phyloP scores from a whole-genome alignment of 2,797 vertebrate species.

The Crenuchus spilurus region DNA sequence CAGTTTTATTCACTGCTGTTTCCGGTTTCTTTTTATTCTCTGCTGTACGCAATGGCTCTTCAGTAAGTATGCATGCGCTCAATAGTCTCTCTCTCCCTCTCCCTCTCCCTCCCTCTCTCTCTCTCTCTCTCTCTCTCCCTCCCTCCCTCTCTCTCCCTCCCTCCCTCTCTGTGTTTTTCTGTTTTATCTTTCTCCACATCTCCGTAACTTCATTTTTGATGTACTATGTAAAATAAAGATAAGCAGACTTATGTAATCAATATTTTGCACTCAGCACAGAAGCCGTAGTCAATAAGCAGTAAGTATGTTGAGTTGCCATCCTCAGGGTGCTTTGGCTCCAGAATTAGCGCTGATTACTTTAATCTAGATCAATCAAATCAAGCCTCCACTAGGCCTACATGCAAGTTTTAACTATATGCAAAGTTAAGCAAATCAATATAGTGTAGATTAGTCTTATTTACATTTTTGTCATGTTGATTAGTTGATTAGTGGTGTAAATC shows the following conservation, averaged over 20 bases:
- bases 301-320: background rate
- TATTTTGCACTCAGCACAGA: background rate
- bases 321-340: background rate
- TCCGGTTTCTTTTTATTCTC: constrained; percentile 37
- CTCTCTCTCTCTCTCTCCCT: constrained; percentile 1
- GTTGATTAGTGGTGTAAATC: too few relatives aligned
- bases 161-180: too few relatives aligned
- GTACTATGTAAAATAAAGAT: constrained; percentile 18
- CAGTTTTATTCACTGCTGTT: constrained; percentile 47
- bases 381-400: too few relatives aligned
- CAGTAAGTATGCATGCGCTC: constrained; percentile 46
- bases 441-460: background rate
- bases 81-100: background rate
- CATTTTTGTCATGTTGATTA: background rate
- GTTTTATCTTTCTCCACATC: background rate
- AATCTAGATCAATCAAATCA: background rate
- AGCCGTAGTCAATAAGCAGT: background rate
- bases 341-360: background rate
- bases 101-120: constrained; percentile 21
- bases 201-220: constrained; percentile 11
- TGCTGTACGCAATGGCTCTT: constrained; percentile 29
- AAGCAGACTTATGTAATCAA: background rate
- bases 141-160: background rate
- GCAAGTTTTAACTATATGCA: too few relatives aligned
- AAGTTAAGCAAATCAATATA: too few relatives aligned